Percentiles rank a stretch among this genome's conserved stretches.
Conservation (phyloP, 2,113 vertebrate genomes). For the Heliornis fulica region DNA sequence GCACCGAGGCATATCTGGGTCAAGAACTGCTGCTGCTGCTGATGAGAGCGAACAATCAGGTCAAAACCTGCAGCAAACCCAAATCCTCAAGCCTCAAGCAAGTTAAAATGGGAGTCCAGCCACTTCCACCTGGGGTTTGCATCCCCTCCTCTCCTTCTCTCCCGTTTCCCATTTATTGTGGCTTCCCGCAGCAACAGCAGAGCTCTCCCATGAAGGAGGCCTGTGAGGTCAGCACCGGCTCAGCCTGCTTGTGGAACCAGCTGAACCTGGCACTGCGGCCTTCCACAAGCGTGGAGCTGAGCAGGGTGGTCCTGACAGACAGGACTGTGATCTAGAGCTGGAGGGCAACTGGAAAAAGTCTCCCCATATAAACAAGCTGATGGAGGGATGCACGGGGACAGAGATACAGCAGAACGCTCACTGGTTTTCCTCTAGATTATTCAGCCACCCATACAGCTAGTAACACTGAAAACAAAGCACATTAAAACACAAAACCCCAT, state of each 20-base stretch:
- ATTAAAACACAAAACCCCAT: neutral
- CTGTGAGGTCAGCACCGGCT: neutral
- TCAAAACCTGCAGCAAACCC: neutral
- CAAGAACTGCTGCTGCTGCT: neutral
- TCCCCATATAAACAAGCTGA: neutral
- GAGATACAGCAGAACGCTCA: neutral
- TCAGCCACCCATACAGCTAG: neutral
- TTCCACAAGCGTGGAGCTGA: neutral
- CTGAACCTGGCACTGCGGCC: neutral
- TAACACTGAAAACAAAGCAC: neutral
- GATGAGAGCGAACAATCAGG: neutral
- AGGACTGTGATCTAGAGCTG: neutral
- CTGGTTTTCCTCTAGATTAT: neutral
- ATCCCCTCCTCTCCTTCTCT: neutral
- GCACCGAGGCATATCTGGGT: neutral
- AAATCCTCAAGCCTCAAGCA: neutral
- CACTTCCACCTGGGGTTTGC: neutral
- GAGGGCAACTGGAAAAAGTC: neutral
- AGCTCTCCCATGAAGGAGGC: neutral
- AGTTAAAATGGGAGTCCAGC: neutral
- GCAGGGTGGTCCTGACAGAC: neutral
- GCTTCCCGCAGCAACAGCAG: fast-evolving
- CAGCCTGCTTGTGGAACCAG: too few relatives aligned
- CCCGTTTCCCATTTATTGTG: neutral
- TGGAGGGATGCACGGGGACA: neutral